Base-by-base conservation (phyloP, 2,888 invertebrate species). In the Hyalella azteca region DNA sequence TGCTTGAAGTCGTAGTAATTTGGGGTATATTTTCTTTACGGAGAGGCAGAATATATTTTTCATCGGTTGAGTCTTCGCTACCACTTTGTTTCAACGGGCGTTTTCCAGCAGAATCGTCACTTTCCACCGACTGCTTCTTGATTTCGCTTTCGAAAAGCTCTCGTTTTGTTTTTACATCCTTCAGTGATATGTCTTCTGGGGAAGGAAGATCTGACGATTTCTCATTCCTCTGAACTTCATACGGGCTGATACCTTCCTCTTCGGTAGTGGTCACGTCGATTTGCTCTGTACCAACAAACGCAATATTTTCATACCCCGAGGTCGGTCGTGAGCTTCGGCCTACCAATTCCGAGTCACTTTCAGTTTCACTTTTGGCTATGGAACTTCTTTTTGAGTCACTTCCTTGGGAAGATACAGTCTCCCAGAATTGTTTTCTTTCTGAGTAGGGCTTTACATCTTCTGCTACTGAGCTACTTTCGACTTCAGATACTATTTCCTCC, bases 401-500 rank as follows among this genome's bases (percentile, higher is more conserved):
- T 39, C 82, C 81, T 45, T 84, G 84, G 15, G 81, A 59, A 9
- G 84, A 79, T 29, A 84, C 84, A 59, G 78, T 84, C 48, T 84
- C 84, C 84, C 84, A 84, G 76, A 84, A 84, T 41, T 84, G 82
- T 48, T 82, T 82, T 36, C 84, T 73, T 66, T 84, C 84, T 39
- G 84, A 81, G 49, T 82, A 84, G 9, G 84, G 84, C 73, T 81
- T 82, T 26, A 84, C 80, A 39, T 79, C 77, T 59, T 73, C 73
- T 9, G 77, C 79, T 9, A 79, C 39, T 29, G 66, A 40, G 22
- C 40, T 73, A 36, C 13, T 11, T 26, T 73, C 73, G 36, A 39
- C 11, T 77, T 73, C 79, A 19, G 39, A 26, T 11, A 45, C 36
- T 11, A 39, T 66, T 36, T 48, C 50, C 36, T 49, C 32, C 26